Base-by-base conservation (phyloP, 2,888 invertebrate genomes). In the Coenonympha glycerion region DNA sequence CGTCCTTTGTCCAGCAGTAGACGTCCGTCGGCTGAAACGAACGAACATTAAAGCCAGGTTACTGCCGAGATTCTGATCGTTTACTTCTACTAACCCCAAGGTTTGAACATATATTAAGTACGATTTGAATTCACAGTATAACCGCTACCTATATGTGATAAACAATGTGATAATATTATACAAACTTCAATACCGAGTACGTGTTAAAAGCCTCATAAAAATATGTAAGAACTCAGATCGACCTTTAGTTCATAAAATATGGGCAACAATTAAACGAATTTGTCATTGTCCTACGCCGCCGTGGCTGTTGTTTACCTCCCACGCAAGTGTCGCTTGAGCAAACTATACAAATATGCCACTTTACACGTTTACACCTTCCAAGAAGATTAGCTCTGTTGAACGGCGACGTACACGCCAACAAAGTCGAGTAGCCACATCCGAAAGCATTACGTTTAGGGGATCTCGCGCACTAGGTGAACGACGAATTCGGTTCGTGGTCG, bases 301-400 rank as follows among this genome's bases (percentile, higher is more conserved):
- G 16, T 13, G 39, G 11, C 30, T 19, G 41, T 41, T 52, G 52
- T 40, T 49, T 36, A 40, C 36, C 48, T 39, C 55, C 50, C 45
- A 49, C 53, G 36, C 16, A 26, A 22, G 8, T 19, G 30, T 31
- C 8, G 33, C 16, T 30, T 31, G 28, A 50, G 42, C 39, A 49
- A 51, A 47, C 39, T 41, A 53, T 47, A 33, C 56, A 62, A 61
- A 65, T 58, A 64, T 55, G 50, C 55, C 65, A 62, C 66, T 75
- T 75, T 57, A 69, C 31, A 44, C 44, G 21, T 76, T 47, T 56
- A 53, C 76, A 78, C 73, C 61, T 76, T 46, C 56, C 73, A 77
- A 78, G 73, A 73, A 66, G 55, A 53, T 56, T 56, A 37, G 30
- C 31, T 47, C 24, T 45, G 53, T 53, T 57, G 50, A 56, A 58